Percentiles rank a stretch among this genome's conserved stretches.
Conservation (phyloP, 2,113 vertebrate species). For the Sarotherodon lohbergeri region DNA sequence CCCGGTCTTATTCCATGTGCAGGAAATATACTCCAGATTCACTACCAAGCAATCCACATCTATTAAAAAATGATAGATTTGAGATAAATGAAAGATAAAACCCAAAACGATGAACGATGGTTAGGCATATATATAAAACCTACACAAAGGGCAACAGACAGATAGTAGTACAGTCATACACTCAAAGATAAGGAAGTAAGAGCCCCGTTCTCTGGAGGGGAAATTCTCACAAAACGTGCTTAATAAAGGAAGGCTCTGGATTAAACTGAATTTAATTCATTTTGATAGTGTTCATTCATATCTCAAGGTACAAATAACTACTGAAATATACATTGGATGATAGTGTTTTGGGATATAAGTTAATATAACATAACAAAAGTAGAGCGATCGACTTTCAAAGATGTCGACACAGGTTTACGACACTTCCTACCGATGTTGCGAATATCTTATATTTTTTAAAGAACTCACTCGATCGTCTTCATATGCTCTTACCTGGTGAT, state of each 20-base stretch:
- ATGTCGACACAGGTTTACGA: neutral
- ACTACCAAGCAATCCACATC: conserved; percentile 42
- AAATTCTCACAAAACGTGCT: neutral
- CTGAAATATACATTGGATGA: neutral
- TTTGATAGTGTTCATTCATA: neutral
- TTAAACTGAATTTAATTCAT: neutral
- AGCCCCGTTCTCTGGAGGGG: neutral
- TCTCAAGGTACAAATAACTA: neutral
- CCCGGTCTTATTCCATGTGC: conserved; percentile 18
- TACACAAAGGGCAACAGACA: neutral
- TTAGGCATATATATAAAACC: neutral
- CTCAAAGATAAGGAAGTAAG: neutral
- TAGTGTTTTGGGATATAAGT: neutral
- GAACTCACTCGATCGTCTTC: neutral
- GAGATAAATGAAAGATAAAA: neutral
- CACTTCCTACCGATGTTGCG: neutral
- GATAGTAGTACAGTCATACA: neutral
- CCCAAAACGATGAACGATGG: neutral
- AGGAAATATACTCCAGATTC: conserved; percentile 12
- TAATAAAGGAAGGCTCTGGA: neutral
- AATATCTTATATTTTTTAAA: neutral
- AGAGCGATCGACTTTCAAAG: neutral
- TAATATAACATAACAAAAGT: neutral
- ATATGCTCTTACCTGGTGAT: conserved; percentile 26
- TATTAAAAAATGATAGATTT: neutral